Percentiles rank a stretch among this genome's conserved stretches.
Evolutionary conservation across 30 jellyfish, hydroid and myxozoan species (phyloP).

Genomic region (Mastigias papua): DNA sequence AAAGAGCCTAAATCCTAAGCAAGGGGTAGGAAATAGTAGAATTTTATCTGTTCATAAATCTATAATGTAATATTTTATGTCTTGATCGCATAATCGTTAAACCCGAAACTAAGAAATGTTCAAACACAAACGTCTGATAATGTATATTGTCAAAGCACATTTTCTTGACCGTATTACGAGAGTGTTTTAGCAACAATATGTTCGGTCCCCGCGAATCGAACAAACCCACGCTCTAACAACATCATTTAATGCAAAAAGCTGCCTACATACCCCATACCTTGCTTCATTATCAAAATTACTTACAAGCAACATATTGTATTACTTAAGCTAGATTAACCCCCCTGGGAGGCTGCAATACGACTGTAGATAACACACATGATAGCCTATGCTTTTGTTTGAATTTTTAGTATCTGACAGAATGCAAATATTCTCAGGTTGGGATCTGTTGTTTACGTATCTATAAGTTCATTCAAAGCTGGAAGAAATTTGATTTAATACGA

Average conservation of each 20-base stretch:
- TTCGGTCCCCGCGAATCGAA: too few species aligned
- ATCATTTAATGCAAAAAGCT: not conserved
- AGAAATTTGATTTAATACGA: not conserved
- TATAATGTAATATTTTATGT: too few species aligned
- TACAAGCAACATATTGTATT: not conserved
- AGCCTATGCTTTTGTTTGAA: not conserved
- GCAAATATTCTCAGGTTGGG: not conserved
- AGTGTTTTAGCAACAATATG: too few species aligned
- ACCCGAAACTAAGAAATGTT: too few species aligned
- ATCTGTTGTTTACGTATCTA: not conserved
- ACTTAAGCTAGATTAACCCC: not conserved
- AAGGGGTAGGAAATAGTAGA: too few species aligned
- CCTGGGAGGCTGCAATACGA: not conserved
- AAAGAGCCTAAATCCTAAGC: too few species aligned
- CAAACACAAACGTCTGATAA: too few species aligned
- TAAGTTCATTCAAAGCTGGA: not conserved
- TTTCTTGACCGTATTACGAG: too few species aligned
- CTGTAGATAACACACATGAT: not conserved
- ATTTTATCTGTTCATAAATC: too few species aligned
- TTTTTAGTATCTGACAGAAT: not conserved
- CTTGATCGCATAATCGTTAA: too few species aligned
- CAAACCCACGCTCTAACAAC: not conserved
- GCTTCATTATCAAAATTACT: not conserved
- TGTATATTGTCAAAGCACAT: too few species aligned
- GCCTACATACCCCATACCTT: not conserved